Evolutionary conservation across 2,113 vertebrate genomes (phyloP), one percentile per base, ranked within the genome.

Genomic region (Hiodon alosoides): DNA sequence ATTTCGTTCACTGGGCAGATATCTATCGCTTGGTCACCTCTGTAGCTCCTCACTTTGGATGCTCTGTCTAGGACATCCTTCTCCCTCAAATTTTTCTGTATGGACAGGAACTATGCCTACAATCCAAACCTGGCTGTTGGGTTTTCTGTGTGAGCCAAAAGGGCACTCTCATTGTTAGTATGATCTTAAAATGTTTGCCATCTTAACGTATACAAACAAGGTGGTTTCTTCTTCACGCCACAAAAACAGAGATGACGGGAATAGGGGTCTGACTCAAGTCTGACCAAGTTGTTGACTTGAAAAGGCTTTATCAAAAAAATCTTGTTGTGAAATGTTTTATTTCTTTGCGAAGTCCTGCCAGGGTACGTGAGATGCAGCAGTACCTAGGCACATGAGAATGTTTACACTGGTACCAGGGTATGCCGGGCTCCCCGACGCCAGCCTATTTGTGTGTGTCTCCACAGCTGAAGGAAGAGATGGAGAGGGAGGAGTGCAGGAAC

Each of bases 401-500:
- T 72, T 60, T 52, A 72, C 46, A 3, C 13, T 10, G 14, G 71
- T 17, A 72, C 48, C 47, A 17, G 60, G 47, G 51, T 47, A 51
- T 14, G n/a, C 50, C 4, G 58, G 2, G 9, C 7, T 13, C 13
- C 58, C 53, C 16, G 17, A 13, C 54, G 17, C 17, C 11, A 55
- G 51, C 13, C 51, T 65, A 4, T 74, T 48, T 51, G 10, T 62
- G 14, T 17, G 1, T 82, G 59, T 86, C 55, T 11, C 88, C 89
- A 55, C 88, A 94, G 93, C 85, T 91, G 79, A 88, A 87, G 84
- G 90, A 91, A 86, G 87, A 89, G 80, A 83, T 85, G 83, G 84
- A 2, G 31, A 85, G 84, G 86, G 79, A 81, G 79, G 85, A 86
- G 84, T 79, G 69, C 66, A 77, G 73, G 79, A 73, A 71, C 0